Base-by-base conservation (phyloP, 2,797 vertebrate species). In the Dryobates pubescens region DNA sequence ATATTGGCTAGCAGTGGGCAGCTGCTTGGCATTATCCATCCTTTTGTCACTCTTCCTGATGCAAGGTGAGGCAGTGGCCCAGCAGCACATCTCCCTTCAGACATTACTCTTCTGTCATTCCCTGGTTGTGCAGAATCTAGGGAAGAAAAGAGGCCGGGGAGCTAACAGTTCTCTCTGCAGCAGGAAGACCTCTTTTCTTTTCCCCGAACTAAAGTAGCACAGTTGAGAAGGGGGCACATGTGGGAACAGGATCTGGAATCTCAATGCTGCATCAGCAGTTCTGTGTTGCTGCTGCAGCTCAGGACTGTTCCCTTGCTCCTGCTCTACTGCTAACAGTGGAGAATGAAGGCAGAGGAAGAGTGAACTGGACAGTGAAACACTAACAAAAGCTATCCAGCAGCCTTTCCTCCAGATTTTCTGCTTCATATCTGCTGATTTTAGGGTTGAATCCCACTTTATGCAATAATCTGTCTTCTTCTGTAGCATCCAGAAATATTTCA, bases 401-500 rank as follows among this genome's bases (percentile, higher is more conserved):
- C 54, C 59, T 71, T 23, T 32, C 23, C 22, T 87, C 23, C 53
- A 82, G 30, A 9, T 83, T 74, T 69, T 68, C 51, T 34, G 7
- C 54, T 80, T 80, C 57, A 4, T 54, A 9, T 74, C 89, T 89
- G 59, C 41, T 53, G 17, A 64, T 63, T 72, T 3, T 4, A 64
- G 82, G 30, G 34, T 5, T 89, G 77, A 82, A 69, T 81, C 58
- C 32, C 61, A 79, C 41, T 86, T 88, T 36, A 92, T 15, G 5
- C 57, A 26, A 43, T 81, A 26, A 47, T 81, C 56, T 92, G 30
- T 78, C 34, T 93, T 79, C 86, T 58, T 92, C 73, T 88, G 15
- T 96, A 99, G 99, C 97, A 53, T 98, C 98, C 34, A 98, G 98
- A 97, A 99, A 99, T 19, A 81, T 98, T 3, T 99, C 99, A 0